A percentile compares a stretch with the other conserved stretches of the same genome.
These are phyloP conservation scores for Oasisia sp. DNA, from an alignment of 2,888 invertebrate species.

Conservation along the genomic window DNA sequence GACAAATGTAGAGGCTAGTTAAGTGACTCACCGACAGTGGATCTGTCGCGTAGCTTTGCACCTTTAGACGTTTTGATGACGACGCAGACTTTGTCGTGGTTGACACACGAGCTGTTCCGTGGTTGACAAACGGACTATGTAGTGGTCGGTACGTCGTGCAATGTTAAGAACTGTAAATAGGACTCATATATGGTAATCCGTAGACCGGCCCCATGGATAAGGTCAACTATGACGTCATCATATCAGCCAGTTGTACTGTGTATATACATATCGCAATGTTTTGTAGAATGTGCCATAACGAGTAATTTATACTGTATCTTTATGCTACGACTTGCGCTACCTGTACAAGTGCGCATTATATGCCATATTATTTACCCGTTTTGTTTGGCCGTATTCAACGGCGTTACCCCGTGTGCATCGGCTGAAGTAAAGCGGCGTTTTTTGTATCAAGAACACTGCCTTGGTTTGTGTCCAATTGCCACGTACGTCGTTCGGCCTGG, in stretches of 20 bases:
- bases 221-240: background rate
- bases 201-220: background rate
- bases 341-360: conserved; percentile 8
- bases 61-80: background rate
- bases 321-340: background rate
- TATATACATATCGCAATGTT: background rate
- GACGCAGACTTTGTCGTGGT: background rate
- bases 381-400: background rate
- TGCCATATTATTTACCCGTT: background rate
- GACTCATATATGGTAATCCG: background rate
- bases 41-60: background rate
- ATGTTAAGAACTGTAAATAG: background rate
- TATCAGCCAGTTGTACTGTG: background rate
- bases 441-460: background rate
- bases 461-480: background rate
- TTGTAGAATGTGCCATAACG: conserved; percentile 6
- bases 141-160: background rate
- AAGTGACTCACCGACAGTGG: background rate
- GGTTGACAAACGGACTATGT: background rate
- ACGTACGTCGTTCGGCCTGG: too few relatives aligned
- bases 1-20: background rate
- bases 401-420: background rate
- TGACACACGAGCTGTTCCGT: too few relatives aligned
- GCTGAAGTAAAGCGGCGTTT: background rate
- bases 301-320: background rate